Evolutionary conservation across 2,113 vertebrate species (phyloP).

Genomic region (Microtus oregoni): DNA sequence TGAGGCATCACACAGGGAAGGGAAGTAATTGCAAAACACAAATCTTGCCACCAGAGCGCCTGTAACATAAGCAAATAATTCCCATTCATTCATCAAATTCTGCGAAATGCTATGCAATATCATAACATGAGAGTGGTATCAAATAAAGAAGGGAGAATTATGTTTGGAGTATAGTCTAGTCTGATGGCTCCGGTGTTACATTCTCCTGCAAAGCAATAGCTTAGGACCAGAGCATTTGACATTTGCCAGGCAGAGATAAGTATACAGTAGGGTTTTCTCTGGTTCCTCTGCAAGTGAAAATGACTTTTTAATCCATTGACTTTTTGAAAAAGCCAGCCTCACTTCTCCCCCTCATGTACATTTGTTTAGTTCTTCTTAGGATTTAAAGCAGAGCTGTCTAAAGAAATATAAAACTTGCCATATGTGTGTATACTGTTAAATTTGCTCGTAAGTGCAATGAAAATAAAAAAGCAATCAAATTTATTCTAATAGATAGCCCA

Average conservation of each 20-base stretch:
- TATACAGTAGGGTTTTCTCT: background rate
- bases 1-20: background rate
- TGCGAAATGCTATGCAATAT: background rate
- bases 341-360: background rate
- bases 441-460: background rate
- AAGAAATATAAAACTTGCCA: background rate
- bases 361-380: constrained; percentile 2
- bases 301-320: constrained; percentile 18
- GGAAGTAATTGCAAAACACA: background rate
- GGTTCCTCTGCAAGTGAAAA: background rate
- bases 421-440: background rate
- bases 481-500: background rate
- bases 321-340: constrained; percentile 28
- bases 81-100: background rate
- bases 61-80: background rate
- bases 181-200: background rate
- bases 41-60: background rate
- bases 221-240: background rate
- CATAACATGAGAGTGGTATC: background rate
- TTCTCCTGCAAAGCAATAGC: background rate
- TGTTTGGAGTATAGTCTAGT: background rate
- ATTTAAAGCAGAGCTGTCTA: background rate
- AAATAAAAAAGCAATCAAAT: constrained; percentile 50
- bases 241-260: background rate
- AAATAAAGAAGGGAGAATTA: background rate